phyloP scores from a whole-genome alignment of 2,113 vertebrate species.

The Mirounga angustirostris region DNA sequence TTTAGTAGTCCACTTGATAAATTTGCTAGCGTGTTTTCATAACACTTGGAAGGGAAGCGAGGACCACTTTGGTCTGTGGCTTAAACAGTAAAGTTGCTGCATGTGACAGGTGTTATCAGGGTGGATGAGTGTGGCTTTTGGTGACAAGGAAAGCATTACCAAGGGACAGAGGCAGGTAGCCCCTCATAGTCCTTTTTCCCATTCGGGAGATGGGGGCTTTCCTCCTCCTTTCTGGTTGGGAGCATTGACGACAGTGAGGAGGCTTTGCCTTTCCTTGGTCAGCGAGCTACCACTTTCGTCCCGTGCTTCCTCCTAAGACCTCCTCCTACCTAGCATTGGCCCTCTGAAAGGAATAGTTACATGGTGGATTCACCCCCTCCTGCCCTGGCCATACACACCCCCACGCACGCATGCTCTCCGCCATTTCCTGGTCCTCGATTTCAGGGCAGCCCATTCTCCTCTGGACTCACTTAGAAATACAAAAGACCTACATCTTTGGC shows the following conservation, averaged over 20 bases:
- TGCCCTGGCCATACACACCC: not conserved
- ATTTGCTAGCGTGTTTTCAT: constrained; percentile 37
- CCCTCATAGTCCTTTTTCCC: not conserved
- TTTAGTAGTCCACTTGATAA: not conserved
- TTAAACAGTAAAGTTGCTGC: constrained; percentile 8
- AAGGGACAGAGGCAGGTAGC: not conserved
- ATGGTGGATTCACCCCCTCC: not conserved
- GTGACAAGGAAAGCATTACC: not conserved
- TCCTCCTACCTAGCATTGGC: not conserved
- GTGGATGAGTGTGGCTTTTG: not conserved
- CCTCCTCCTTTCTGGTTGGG: not conserved
- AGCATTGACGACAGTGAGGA: not conserved
- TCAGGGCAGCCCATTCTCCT: not conserved
- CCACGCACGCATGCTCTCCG: not conserved
- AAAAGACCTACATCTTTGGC: not conserved
- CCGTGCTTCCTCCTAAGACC: not conserved
- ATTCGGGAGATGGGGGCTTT: not conserved
- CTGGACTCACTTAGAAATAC: not conserved
- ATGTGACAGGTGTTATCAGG: not conserved
- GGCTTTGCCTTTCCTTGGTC: not conserved
- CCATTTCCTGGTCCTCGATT: not conserved
- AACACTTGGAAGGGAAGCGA: not conserved
- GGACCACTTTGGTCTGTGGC: not conserved
- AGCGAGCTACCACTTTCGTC: constrained; percentile 17
- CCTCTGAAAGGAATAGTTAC: not conserved